Evolutionary conservation across 1,140 invertebrate species (phyloP).

Genomic region (Druon quercuslanigerum): DNA sequence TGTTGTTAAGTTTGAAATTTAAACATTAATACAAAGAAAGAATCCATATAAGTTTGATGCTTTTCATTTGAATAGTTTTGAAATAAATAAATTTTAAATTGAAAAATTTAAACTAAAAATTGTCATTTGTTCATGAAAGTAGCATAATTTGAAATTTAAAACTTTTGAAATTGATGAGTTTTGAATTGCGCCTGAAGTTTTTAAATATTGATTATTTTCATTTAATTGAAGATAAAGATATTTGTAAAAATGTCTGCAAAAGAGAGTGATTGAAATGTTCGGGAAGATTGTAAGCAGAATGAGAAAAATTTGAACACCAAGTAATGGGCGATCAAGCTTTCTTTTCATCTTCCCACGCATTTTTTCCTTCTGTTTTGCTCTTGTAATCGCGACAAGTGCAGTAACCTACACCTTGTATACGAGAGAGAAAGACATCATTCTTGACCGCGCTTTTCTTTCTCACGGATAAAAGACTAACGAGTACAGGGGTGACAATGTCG

Average conservation of each 20-base stretch:
- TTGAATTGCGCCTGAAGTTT: too few relatives aligned
- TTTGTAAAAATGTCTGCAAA: neutral
- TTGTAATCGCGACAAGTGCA: slow-evolving; percentile 33
- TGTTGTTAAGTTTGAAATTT: too few relatives aligned
- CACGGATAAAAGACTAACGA: slow-evolving; percentile 34
- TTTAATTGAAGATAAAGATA: neutral
- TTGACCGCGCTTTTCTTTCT: slow-evolving; percentile 55
- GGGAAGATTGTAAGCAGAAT: neutral
- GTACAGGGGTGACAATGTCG: slow-evolving; percentile 27
- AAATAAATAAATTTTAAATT: too few relatives aligned
- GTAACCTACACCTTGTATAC: slow-evolving; percentile 61
- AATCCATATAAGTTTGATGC: too few relatives aligned
- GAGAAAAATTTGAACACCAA: neutral
- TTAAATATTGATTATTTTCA: neutral
- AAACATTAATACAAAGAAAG: too few relatives aligned
- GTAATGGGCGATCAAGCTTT: neutral
- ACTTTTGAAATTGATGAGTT: too few relatives aligned
- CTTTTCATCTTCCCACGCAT: slow-evolving; percentile 13
- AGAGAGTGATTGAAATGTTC: neutral
- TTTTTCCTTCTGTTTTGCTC: slow-evolving; percentile 26
- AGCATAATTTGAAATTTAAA: too few relatives aligned
- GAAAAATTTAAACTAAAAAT: too few relatives aligned
- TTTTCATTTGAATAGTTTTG: too few relatives aligned
- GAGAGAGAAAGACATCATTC: slow-evolving; percentile 50
- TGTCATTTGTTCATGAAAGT: too few relatives aligned